These are phyloP conservation scores for Eretmocerus hayati DNA, from an alignment of 2,888 invertebrate genomes.

Conservation along the genomic window DNA sequence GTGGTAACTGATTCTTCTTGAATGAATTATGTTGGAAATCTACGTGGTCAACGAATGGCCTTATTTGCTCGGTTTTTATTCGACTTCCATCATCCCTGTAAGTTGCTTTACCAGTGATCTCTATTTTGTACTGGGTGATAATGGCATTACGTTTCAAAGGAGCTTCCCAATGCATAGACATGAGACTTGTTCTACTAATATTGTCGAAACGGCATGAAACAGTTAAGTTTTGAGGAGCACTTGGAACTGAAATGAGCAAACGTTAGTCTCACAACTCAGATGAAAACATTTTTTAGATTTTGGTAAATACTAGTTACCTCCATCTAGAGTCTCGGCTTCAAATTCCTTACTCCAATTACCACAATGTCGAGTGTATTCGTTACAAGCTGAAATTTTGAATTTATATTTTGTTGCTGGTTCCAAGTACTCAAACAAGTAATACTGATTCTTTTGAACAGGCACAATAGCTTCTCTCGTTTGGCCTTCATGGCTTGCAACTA, in stretches of 20 bases:
- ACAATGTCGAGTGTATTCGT: slow-evolving; percentile 67
- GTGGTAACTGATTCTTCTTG: slow-evolving; percentile 57
- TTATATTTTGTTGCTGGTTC: slow-evolving; percentile 73
- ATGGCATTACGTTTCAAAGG: slow-evolving; percentile 71
- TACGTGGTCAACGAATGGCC: slow-evolving; percentile 56
- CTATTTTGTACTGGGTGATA: slow-evolving; percentile 69
- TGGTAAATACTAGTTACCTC: slow-evolving; percentile 41
- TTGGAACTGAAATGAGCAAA: slow-evolving; percentile 51
- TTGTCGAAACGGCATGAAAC: slow-evolving; percentile 62
- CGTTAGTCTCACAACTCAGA: background rate
- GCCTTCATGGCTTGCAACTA: slow-evolving; percentile 53
- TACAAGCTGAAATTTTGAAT: slow-evolving; percentile 76
- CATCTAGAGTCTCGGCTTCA: slow-evolving; percentile 78
- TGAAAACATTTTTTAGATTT: background rate
- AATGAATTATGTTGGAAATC: slow-evolving; percentile 43
- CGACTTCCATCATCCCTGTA: slow-evolving; percentile 50
- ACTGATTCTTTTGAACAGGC: slow-evolving; percentile 59
- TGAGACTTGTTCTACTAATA: slow-evolving; percentile 54
- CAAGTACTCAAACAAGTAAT: slow-evolving; percentile 72
- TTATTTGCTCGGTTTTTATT: slow-evolving; percentile 51
- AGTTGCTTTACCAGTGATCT: slow-evolving; percentile 49
- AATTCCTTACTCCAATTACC: slow-evolving; percentile 72
- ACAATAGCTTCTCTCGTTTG: slow-evolving; percentile 55
- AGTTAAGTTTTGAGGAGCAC: slow-evolving; percentile 62
- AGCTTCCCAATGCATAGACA: slow-evolving; percentile 66